These are phyloP conservation scores for Catharus minimus DNA, from an alignment of 2,113 vertebrate species.

Conservation along the genomic window DNA sequence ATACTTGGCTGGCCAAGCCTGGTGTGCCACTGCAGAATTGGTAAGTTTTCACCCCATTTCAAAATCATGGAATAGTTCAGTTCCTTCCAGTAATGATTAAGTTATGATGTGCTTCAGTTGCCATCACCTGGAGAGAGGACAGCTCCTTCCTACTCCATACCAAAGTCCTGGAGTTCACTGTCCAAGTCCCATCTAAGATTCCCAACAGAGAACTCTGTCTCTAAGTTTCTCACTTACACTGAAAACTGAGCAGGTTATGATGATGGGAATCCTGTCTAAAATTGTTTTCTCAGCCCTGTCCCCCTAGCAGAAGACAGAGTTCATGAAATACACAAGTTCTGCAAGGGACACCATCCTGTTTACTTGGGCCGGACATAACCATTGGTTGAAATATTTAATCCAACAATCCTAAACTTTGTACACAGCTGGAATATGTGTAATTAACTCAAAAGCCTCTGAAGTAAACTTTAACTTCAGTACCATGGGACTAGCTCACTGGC, in stretches of 20 bases:
- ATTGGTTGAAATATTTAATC: constrained; percentile 67
- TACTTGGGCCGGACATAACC: not conserved
- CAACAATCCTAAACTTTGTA: constrained; percentile 58
- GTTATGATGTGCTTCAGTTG: not conserved
- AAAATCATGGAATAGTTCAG: not conserved
- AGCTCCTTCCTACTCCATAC: not conserved
- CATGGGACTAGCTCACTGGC: not conserved
- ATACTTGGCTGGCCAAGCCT: not conserved
- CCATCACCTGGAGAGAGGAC: not conserved
- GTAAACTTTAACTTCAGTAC: constrained; percentile 65
- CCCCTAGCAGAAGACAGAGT: not conserved
- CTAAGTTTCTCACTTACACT: not conserved
- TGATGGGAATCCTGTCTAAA: not conserved
- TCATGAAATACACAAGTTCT: not conserved
- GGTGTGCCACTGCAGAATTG: not conserved
- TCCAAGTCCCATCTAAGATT: not conserved
- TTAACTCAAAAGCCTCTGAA: constrained; percentile 42
- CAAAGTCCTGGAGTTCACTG: constrained; percentile 20
- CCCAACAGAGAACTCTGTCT: not conserved
- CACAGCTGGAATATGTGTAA: constrained; percentile 19
- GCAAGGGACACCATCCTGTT: not conserved
- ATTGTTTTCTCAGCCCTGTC: not conserved
- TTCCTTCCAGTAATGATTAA: constrained; percentile 49
- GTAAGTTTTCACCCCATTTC: not conserved
- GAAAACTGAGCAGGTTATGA: not conserved